Percentiles rank a stretch among this genome's conserved stretches.
These are phyloP conservation scores for Sicus ferrugineus DNA, from an alignment of 2,888 invertebrate species.

Conservation along the genomic window DNA sequence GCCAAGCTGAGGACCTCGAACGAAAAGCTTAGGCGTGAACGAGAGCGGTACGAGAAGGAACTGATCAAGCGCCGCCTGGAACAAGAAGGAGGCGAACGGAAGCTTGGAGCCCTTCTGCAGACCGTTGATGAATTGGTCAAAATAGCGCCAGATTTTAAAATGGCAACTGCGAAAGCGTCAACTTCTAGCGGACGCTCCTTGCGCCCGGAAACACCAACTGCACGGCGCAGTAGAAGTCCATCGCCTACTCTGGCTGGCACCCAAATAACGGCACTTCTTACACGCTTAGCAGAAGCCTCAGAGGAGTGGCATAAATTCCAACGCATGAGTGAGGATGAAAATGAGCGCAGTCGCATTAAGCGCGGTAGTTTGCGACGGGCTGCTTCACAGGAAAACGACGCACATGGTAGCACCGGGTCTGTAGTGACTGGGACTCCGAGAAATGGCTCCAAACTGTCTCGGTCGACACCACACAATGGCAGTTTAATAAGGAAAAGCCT, in stretches of 20 bases:
- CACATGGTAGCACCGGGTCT: conserved; percentile 64
- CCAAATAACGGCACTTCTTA: conserved; percentile 64
- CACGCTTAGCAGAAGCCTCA: conserved; percentile 74
- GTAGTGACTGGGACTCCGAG: conserved; percentile 58
- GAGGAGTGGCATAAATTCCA: conserved; percentile 72
- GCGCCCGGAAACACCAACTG: conserved; percentile 52
- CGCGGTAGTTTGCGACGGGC: conserved; percentile 64
- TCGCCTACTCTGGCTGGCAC: conserved; percentile 51
- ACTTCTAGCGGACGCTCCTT: conserved; percentile 50
- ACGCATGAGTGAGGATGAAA: conserved; percentile 66
- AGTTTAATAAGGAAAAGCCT: conserved; percentile 75
- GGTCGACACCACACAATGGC: conserved; percentile 63
- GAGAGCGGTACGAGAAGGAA: conserved; percentile 84
- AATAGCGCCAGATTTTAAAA: conserved; percentile 75
- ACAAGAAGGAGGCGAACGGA: conserved; percentile 78
- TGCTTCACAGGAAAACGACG: conserved; percentile 74
- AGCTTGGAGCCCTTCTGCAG: conserved; percentile 76
- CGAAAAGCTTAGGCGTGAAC: conserved; percentile 87
- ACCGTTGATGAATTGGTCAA: conserved; percentile 83
- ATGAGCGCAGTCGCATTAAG: conserved; percentile 66
- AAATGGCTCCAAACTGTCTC: conserved; percentile 57
- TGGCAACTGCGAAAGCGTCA: conserved; percentile 56
- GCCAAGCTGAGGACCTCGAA: conserved; percentile 90
- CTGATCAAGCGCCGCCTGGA: conserved; percentile 70
- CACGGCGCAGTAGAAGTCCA: conserved; percentile 59